phyloP scores from a whole-genome alignment of 2,113 vertebrate species.

The Anser cygnoides region DNA sequence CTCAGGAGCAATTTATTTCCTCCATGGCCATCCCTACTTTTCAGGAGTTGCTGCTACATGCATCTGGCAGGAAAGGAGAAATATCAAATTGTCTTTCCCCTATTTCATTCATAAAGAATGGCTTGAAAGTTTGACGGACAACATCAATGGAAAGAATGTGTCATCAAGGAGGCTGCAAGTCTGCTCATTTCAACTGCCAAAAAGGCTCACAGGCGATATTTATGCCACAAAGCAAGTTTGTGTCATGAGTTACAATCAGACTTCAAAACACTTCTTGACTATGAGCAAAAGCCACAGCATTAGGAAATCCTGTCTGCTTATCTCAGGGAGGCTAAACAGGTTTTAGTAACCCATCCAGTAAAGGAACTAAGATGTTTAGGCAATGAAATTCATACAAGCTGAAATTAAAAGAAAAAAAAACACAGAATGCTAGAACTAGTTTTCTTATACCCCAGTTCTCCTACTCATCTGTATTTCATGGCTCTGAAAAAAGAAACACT shows the following conservation, averaged over 20 bases:
- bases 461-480: not conserved
- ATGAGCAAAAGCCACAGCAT: not conserved
- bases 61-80: not conserved
- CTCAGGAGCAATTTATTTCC: not conserved
- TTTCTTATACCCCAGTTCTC: not conserved
- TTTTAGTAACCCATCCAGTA: slow-evolving; percentile 20
- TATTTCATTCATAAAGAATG: not conserved
- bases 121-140: not conserved
- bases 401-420: not conserved
- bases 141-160: slow-evolving; percentile 17
- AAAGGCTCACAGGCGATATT: not conserved
- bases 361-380: not conserved
- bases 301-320: slow-evolving; percentile 34
- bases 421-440: not conserved
- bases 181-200: not conserved
- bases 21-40: not conserved
- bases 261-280: slow-evolving; percentile 40
- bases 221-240: not conserved
- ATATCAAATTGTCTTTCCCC: not conserved
- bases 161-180: not conserved
- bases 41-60: not conserved
- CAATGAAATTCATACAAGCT: not conserved
- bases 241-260: slow-evolving; percentile 24
- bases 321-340: slow-evolving; percentile 35
- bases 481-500: not conserved